Base-by-base conservation (phyloP, 1,140 invertebrate species). In the Wiebesia pumilae region DNA sequence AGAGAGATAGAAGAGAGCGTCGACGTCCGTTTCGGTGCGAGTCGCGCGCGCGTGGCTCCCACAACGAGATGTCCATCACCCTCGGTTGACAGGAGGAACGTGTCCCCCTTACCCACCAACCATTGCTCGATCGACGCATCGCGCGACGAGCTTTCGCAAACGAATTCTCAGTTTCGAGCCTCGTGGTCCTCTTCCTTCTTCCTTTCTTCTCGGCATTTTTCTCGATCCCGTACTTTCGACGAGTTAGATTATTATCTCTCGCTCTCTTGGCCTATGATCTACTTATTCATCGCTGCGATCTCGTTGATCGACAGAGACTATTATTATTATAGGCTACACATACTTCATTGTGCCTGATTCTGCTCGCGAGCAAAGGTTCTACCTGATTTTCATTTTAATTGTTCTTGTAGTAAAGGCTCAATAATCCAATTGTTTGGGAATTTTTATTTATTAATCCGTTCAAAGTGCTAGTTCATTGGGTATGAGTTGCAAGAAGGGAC, bases 51-150 rank as follows among this genome's bases (percentile, higher is more conserved):
- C 71, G 40, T 67, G 40, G 90, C 91, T 93, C 93, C 92, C 92
- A 93, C 93, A 93, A 91, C 87, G 86, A 93, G 92, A 90, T 93
- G 92, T 93, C 90, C 92, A 93, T 93, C 93, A 93, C 91, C 92
- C 91, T 92, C 91, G 88, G 90, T 92, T 93, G 93, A 93, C 93
- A 93, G 91, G 91, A 93, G 92, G 92, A 93, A 91, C 92, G 91
- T 91, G 91, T 88, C 88, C 88, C 89, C 90, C 86, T 88, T 88
- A 84, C 35, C 87, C 87, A 89, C 38, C 24, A 27, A 1, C 77
- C 67, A 14, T 40, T 30, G 38, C 65, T 35, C 71, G 80, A 87
- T 38, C n/a, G 16, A 80, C 43, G 35, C 73, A 62, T 38, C 65
- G 43, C 24, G 21, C 87, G 84, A 88, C 87, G 84, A 87, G 89